Evolutionary conservation across 2,113 vertebrate species (phyloP).

Genomic region (Pterophyllum scalare): DNA sequence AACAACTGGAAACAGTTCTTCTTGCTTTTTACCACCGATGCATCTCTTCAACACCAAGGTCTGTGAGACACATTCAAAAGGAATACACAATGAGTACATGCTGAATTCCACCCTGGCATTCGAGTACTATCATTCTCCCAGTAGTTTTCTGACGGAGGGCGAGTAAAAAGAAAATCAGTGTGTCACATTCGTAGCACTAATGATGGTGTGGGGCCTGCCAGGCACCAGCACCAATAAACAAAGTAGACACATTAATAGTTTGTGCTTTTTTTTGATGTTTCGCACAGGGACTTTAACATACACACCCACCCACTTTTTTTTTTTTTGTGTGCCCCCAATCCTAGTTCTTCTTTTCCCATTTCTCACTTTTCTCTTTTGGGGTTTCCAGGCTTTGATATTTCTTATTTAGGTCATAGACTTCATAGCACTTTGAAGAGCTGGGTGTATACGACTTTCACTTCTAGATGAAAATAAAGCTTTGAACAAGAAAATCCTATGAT

Average conservation of each 20-base stretch:
- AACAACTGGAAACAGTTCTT: conserved; percentile 42
- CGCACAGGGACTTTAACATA: conserved; percentile 2
- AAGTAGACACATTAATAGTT: conserved; percentile 24
- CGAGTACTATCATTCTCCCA: conserved; percentile 20
- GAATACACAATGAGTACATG: conserved; percentile 59
- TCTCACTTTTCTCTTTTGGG: conserved; percentile 39
- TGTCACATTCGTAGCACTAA: conserved; percentile 35
- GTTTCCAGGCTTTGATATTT: conserved; percentile 68
- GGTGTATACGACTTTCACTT: conserved; percentile 47
- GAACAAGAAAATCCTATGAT: conserved; percentile 54
- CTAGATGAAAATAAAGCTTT: conserved; percentile 50
- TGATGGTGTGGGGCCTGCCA: conserved; percentile 30
- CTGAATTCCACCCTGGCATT: conserved; percentile 26
- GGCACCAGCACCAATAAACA: conserved; percentile 50
- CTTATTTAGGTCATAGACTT: conserved; percentile 73
- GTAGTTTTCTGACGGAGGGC: conserved; percentile 22
- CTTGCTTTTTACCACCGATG: conserved; percentile 16
- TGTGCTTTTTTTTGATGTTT: conserved; percentile 48
- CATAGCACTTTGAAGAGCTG: conserved; percentile 63
- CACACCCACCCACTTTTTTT: neutral
- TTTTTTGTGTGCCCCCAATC: conserved; percentile 22
- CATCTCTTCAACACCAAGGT: conserved; percentile 34
- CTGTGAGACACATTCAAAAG: conserved; percentile 42
- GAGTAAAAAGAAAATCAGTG: conserved; percentile 20
- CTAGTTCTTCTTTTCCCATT: conserved; percentile 25